Conservation (phyloP, 2,797 vertebrate genomes). For the Paguma larvata region DNA sequence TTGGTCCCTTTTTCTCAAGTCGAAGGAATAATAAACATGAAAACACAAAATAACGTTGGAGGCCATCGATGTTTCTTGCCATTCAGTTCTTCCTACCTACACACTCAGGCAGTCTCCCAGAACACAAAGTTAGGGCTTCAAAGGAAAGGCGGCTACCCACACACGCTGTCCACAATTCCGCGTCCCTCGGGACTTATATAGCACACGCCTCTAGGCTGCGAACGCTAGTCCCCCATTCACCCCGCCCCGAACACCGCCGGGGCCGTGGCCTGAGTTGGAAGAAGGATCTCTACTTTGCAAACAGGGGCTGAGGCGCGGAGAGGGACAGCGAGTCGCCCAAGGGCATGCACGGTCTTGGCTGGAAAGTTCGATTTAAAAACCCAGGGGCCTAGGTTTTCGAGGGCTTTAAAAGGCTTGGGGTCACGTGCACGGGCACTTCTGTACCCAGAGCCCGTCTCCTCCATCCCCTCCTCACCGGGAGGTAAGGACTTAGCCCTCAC, state of each 20-base stretch:
- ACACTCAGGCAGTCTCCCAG: neutral
- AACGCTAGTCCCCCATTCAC: neutral
- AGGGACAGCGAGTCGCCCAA: accelerated
- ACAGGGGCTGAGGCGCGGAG: neutral
- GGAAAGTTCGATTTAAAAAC: neutral
- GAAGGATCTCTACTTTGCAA: neutral
- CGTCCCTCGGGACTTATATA: neutral
- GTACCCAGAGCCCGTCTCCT: neutral
- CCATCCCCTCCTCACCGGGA: too few relatives aligned
- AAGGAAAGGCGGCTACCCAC: constrained; percentile 52
- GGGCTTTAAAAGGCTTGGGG: neutral
- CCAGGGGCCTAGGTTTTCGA: accelerated
- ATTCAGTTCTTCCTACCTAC: constrained; percentile 57
- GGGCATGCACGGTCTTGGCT: neutral
- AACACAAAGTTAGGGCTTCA: neutral
- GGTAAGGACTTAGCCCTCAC: neutral
- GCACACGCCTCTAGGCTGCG: neutral
- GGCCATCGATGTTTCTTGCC: neutral
- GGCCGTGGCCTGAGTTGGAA: accelerated
- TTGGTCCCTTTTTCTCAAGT: neutral
- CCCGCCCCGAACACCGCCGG: neutral
- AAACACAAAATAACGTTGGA: neutral
- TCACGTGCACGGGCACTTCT: accelerated
- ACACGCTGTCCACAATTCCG: neutral
- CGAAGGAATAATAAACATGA: neutral